phyloP scores from a whole-genome alignment of 1,140 invertebrate genomes.

The Temnothorax nylanderi region DNA sequence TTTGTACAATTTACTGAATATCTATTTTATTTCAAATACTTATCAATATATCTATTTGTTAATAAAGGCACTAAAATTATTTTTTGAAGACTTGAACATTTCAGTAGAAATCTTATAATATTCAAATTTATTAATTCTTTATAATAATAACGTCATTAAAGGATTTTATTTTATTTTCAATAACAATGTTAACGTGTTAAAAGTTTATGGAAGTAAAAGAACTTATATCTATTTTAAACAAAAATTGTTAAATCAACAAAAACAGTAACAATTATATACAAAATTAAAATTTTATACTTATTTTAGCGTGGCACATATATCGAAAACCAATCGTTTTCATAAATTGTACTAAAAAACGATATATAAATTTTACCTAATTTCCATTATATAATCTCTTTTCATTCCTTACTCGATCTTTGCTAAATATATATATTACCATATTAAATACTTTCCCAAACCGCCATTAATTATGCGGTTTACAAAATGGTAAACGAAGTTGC shows the following conservation, averaged over 20 bases:
- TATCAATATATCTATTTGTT: constrained; percentile 32
- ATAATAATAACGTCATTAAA: not conserved
- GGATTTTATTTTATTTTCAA: not conserved
- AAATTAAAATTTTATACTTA: constrained; percentile 26
- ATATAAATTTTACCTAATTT: not conserved
- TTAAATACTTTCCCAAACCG: constrained; percentile 14
- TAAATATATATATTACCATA: not conserved
- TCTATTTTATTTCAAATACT: not conserved
- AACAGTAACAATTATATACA: constrained; percentile 35
- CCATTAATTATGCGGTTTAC: not conserved
- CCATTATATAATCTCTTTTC: constrained; percentile 22
- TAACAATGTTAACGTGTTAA: constrained; percentile 25
- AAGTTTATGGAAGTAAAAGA: not conserved
- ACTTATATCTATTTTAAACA: not conserved
- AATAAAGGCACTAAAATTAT: not conserved
- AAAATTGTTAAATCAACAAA: constrained; percentile 33
- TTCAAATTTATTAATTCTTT: not conserved
- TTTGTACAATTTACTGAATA: not conserved
- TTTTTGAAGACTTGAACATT: not conserved
- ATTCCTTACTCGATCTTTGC: not conserved
- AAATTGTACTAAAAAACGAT: constrained; percentile 20
- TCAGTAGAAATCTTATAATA: not conserved
- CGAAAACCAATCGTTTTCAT: constrained; percentile 15
- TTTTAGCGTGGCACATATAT: constrained; percentile 45
- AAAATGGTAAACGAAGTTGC: not conserved